Evolutionary conservation across 2,888 invertebrate genomes (phyloP).

Genomic region (Lutraria lutraria): DNA sequence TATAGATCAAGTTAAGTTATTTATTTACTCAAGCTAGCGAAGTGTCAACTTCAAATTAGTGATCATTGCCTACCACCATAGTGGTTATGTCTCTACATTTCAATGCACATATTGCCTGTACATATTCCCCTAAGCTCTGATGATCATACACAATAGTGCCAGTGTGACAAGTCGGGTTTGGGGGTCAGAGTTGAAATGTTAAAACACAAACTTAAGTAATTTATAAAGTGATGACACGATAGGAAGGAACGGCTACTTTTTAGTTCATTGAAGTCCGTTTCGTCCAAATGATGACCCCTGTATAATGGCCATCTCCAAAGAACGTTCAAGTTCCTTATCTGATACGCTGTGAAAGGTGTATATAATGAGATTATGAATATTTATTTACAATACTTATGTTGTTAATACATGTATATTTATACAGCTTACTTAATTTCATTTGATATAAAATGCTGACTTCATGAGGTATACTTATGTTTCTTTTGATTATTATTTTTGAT

Average conservation of each 20-base stretch:
- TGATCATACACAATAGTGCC: slow-evolving; percentile 20
- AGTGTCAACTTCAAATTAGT: slow-evolving; percentile 51
- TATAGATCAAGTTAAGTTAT: slow-evolving; percentile 37
- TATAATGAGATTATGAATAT: too few relatives aligned
- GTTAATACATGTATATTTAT: too few relatives aligned
- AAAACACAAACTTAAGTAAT: neutral
- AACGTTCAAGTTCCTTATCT: too few relatives aligned
- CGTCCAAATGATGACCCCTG: too few relatives aligned
- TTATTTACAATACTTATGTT: too few relatives aligned
- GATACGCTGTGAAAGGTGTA: too few relatives aligned
- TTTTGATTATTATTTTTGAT: too few relatives aligned
- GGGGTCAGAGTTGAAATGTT: neutral
- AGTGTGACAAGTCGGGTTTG: neutral
- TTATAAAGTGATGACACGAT: neutral
- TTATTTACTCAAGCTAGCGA: slow-evolving; percentile 46
- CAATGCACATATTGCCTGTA: slow-evolving; percentile 15
- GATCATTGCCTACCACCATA: slow-evolving; percentile 27
- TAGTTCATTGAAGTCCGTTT: too few relatives aligned
- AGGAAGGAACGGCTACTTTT: neutral
- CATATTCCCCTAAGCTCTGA: neutral
- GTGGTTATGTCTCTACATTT: neutral
- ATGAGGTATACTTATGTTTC: too few relatives aligned
- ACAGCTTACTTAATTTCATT: too few relatives aligned
- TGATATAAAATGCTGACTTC: too few relatives aligned
- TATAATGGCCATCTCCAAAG: too few relatives aligned